phyloP scores from a whole-genome alignment of 2,797 vertebrate genomes.

The Sparidentex hasta region DNA sequence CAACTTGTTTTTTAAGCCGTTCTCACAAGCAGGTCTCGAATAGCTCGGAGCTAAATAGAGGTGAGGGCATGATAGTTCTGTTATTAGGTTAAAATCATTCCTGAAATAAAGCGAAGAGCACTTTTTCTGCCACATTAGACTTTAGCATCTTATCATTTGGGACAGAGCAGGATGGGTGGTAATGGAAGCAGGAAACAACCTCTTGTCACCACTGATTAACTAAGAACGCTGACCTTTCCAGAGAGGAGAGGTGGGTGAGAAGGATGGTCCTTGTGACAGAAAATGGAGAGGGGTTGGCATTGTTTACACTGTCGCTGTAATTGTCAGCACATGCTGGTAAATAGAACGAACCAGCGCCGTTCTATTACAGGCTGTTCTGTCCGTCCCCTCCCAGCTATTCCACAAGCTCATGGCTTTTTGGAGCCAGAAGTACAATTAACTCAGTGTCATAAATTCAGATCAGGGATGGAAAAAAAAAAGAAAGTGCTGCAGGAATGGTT shows the following conservation, averaged over 20 bases:
- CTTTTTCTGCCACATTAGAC: conserved; percentile 32
- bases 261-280: conserved; percentile 45
- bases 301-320: conserved; percentile 55
- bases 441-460: conserved; percentile 60
- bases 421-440: conserved; percentile 59
- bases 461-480: conserved; percentile 30
- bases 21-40: conserved; percentile 24
- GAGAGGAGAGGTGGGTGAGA: conserved; percentile 48
- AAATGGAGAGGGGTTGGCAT: conserved; percentile 16
- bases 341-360: conserved; percentile 47
- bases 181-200: conserved; percentile 55
- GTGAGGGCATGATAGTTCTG: conserved; percentile 34
- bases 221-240: conserved; percentile 71
- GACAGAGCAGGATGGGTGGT: conserved; percentile 46
- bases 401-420: conserved; percentile 53
- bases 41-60: conserved; percentile 18
- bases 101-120: conserved; percentile 31
- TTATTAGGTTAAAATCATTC: conserved; percentile 44
- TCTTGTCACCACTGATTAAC: conserved; percentile 68
- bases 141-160: conserved; percentile 42
- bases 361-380: conserved; percentile 43
- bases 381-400: conserved; percentile 40
- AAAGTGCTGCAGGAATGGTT: conserved; percentile 40
- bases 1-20: conserved; percentile 17
- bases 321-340: conserved; percentile 47